Evolutionary conservation across 2,888 invertebrate genomes (phyloP).

Genomic region (Cheilosia vulpina): DNA sequence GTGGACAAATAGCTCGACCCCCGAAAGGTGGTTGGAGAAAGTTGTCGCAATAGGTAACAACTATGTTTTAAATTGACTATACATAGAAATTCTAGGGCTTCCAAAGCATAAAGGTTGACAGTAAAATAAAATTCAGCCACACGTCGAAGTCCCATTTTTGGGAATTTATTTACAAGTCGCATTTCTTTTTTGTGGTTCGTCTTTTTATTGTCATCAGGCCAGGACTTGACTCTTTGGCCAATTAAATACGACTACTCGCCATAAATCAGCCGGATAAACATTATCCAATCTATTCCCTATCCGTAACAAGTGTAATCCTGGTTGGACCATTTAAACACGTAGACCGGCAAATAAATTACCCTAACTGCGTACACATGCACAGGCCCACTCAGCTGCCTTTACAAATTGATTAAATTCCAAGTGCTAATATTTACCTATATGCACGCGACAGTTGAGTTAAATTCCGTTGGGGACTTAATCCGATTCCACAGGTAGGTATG

Average conservation of each 20-base stretch:
- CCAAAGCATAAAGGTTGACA: too few species aligned
- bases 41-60: not conserved
- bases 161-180: too few species aligned
- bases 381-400: not conserved
- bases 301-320: slow-evolving; percentile 22
- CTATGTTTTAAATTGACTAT: not conserved
- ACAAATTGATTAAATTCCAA: slow-evolving; percentile 42
- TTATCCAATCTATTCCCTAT: too few species aligned
- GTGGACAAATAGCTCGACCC: not conserved
- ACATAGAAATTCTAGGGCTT: too few species aligned
- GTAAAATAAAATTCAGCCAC: too few species aligned
- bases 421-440: slow-evolving; percentile 29
- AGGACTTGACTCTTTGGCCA: not conserved
- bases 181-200: too few species aligned
- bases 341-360: slow-evolving; percentile 2
- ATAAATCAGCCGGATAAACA: not conserved
- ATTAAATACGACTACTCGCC: not conserved
- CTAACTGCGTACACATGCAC: not conserved
- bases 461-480: slow-evolving; percentile 13
- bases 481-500: slow-evolving; percentile 11
- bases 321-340: slow-evolving; percentile 13
- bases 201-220: not conserved
- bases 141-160: too few species aligned
- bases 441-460: not conserved
- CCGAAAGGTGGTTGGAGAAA: not conserved